Conservation (phyloP, 2,113 vertebrate genomes). For the Illadopsis cleaveri region DNA sequence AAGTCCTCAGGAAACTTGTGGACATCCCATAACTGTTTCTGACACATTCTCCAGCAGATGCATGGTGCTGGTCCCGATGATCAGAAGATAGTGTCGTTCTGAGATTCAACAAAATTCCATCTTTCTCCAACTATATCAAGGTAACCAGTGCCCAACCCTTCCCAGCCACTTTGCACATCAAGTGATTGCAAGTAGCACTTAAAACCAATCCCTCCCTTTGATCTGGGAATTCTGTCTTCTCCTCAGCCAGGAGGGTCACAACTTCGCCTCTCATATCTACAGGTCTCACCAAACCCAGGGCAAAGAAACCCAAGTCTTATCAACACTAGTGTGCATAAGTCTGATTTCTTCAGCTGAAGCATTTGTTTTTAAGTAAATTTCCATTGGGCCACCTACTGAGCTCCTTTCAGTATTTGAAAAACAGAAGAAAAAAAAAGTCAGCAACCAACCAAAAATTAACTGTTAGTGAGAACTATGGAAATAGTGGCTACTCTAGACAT, state of each 20-base stretch:
- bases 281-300: neutral
- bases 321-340: neutral
- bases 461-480: neutral
- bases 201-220: neutral
- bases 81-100: neutral
- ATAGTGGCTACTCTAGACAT: neutral
- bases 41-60: neutral
- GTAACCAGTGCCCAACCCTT: neutral
- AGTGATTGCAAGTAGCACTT: fast-evolving
- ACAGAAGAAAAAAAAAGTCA: neutral
- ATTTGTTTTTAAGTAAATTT: neutral
- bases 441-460: constrained; percentile 8
- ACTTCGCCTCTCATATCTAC: neutral
- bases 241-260: neutral
- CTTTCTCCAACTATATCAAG: neutral
- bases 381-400: neutral
- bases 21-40: neutral
- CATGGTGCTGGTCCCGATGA: fast-evolving
- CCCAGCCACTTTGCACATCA: neutral
- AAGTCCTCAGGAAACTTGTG: neutral
- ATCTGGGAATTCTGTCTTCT: neutral
- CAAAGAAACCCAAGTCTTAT: neutral
- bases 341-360: neutral
- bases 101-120: neutral
- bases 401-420: constrained; percentile 8